Conservation (phyloP, 53 echinoderm and acorn worm species). For the Echinometra lucunter region DNA sequence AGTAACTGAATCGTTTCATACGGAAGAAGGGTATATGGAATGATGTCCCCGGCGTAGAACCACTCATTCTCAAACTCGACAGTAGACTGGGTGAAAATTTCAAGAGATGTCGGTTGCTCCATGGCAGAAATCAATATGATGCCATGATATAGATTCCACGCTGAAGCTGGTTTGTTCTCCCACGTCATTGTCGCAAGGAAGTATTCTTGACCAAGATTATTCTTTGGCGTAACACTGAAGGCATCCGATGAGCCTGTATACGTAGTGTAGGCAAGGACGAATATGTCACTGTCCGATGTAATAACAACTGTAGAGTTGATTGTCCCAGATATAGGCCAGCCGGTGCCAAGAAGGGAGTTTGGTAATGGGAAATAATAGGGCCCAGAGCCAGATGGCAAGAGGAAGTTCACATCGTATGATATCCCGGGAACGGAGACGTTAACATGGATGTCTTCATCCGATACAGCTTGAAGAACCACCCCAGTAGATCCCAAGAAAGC, state of each 20-base stretch:
- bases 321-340: background rate
- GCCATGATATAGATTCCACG: too few species aligned
- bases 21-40: background rate
- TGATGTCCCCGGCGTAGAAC: background rate
- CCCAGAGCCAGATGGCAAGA: background rate
- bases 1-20: slow-evolving; percentile 5
- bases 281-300: background rate
- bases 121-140: background rate
- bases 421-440: background rate
- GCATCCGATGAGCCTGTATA: background rate
- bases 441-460: background rate
- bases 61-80: background rate
- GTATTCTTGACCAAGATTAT: background rate
- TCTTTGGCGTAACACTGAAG: background rate
- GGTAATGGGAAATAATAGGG: background rate
- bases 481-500: background rate
- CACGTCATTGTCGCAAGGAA: background rate
- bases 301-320: slow-evolving; percentile 12
- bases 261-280: background rate
- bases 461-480: background rate
- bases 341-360: background rate
- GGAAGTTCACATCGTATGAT: background rate
- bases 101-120: background rate
- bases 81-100: background rate
- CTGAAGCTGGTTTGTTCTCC: too few species aligned